These are phyloP conservation scores for Dendroctonus valens DNA, from an alignment of 1,140 invertebrate genomes.

Conservation along the genomic window DNA sequence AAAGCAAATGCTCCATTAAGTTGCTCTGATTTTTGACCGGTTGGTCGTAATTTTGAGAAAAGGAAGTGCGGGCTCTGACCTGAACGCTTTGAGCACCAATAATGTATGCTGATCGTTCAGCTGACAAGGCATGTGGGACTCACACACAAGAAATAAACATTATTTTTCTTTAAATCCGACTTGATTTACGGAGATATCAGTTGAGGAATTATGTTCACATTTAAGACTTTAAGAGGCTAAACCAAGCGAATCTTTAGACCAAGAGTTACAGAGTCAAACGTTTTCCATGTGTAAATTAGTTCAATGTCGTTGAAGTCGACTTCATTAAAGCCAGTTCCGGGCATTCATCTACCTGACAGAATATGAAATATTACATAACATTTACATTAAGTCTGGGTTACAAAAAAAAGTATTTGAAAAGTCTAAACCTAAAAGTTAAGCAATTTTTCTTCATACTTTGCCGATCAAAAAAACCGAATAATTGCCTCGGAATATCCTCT, in stretches of 20 bases:
- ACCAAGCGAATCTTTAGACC: background rate
- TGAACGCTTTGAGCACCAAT: slow-evolving; percentile 4
- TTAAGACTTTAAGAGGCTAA: slow-evolving; percentile 5
- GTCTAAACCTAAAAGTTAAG: background rate
- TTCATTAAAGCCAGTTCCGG: too few species aligned
- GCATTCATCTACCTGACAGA: too few species aligned
- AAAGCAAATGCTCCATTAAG: too few species aligned
- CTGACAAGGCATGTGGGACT: slow-evolving; percentile 19
- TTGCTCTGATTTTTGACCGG: too few species aligned
- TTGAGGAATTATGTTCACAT: slow-evolving; percentile 14
- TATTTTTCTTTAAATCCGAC: slow-evolving; percentile 17
- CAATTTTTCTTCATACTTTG: background rate
- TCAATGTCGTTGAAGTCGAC: too few species aligned
- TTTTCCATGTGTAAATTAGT: too few species aligned
- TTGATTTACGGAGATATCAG: slow-evolving; percentile 22
- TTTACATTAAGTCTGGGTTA: too few species aligned
- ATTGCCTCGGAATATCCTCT: slow-evolving; percentile 14
- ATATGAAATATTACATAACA: too few species aligned
- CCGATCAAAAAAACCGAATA: too few species aligned
- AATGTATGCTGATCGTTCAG: slow-evolving; percentile 15
- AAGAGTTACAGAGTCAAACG: too few species aligned
- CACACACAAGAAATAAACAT: slow-evolving; percentile 23
- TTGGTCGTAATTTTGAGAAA: background rate
- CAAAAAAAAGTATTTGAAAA: too few species aligned
- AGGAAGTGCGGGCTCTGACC: slow-evolving; percentile 8